Conservation (phyloP, 1,140 invertebrate genomes). For the Arctopsyche grandis region DNA sequence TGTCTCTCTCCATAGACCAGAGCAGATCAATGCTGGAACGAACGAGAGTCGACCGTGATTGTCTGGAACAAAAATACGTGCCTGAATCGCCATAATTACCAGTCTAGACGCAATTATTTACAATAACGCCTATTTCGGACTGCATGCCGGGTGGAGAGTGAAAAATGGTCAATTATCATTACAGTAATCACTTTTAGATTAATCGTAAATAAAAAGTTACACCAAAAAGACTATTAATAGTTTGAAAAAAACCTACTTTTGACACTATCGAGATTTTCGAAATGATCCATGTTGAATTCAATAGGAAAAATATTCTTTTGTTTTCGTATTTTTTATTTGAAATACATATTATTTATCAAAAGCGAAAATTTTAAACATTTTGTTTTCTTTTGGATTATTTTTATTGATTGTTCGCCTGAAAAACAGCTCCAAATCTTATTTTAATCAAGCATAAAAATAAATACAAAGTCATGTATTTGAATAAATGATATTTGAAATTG, state of each 20-base stretch:
- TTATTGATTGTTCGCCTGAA: too few relatives aligned
- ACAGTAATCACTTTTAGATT: neutral
- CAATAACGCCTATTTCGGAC: constrained; percentile 5
- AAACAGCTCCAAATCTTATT: too few relatives aligned
- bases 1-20: neutral
- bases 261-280: neutral
- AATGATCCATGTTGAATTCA: neutral
- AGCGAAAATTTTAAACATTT: too few relatives aligned
- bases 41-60: neutral
- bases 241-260: neutral
- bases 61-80: constrained; percentile 1
- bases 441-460: too few relatives aligned
- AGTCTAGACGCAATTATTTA: constrained; percentile 39
- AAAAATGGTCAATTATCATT: too few relatives aligned
- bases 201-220: neutral
- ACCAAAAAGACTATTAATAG: neutral
- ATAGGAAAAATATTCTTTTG: too few relatives aligned
- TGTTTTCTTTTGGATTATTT: too few relatives aligned
- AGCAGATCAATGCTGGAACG: neutral
- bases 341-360: too few relatives aligned
- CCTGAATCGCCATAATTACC: neutral
- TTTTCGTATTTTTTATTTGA: too few relatives aligned
- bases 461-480: too few relatives aligned
- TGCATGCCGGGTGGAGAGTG: neutral
- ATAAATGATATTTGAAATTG: too few relatives aligned